These are phyloP conservation scores for Drosophila prolongata DNA, from an alignment of 2,888 invertebrate species.

Conservation along the genomic window DNA sequence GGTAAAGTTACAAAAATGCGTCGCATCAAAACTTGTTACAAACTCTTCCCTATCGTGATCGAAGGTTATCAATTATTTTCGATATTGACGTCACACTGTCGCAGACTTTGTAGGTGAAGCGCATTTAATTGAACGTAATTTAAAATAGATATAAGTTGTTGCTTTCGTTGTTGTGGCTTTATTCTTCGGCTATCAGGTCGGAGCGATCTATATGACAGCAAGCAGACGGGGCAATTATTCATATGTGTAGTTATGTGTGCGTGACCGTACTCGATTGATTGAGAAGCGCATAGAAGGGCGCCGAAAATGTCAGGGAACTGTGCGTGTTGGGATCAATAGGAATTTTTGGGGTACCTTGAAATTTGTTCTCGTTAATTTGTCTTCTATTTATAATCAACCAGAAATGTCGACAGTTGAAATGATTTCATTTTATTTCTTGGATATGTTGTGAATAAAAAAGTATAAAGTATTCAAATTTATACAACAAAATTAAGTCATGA, in stretches of 20 bases:
- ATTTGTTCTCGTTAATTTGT: slow-evolving; percentile 1
- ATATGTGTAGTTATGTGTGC: slow-evolving; percentile 23
- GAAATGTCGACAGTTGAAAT: not conserved
- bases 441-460: too few species aligned
- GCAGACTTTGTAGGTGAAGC: slow-evolving; percentile 60
- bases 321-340: slow-evolving; percentile 53
- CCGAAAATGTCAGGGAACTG: slow-evolving; percentile 43
- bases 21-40: slow-evolving; percentile 52
- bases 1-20: slow-evolving; percentile 43
- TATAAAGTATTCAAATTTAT: too few species aligned
- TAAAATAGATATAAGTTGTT: slow-evolving; percentile 73
- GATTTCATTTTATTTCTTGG: too few species aligned
- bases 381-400: not conserved
- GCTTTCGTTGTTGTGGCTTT: slow-evolving; percentile 24
- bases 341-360: slow-evolving; percentile 17
- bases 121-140: slow-evolving; percentile 74
- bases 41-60: slow-evolving; percentile 37
- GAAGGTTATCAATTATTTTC: slow-evolving; percentile 57
- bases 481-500: too few species aligned
- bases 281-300: slow-evolving; percentile 62
- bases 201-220: slow-evolving; percentile 56
- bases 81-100: slow-evolving; percentile 57
- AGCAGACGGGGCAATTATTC: slow-evolving; percentile 42
- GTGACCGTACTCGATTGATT: slow-evolving; percentile 34
- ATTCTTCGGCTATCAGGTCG: slow-evolving; percentile 55